Evolutionary conservation across 2,797 vertebrate genomes (phyloP).

Genomic region (Hafferia zeledoni): DNA sequence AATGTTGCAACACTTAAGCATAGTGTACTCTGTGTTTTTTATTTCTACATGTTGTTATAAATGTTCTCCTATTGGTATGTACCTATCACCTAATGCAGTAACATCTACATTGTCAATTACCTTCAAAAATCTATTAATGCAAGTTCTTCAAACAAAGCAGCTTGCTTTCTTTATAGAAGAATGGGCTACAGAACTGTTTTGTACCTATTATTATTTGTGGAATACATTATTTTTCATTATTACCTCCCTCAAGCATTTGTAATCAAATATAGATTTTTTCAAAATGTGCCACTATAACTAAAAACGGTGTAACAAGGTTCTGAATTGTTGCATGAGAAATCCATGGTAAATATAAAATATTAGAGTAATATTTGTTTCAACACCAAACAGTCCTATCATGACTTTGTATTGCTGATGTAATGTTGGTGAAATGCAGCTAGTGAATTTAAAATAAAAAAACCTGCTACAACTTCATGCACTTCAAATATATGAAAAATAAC

Average conservation of each 20-base stretch:
- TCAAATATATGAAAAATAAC: background rate
- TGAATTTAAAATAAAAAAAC: background rate
- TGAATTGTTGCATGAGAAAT: background rate
- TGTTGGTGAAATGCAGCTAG: background rate
- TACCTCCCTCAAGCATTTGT: background rate
- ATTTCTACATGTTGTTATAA: background rate
- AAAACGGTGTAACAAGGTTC: background rate
- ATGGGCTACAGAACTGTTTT: background rate
- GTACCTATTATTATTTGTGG: background rate
- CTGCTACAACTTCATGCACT: background rate
- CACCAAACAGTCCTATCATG: background rate
- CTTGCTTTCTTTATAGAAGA: background rate
- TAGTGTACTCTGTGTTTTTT: background rate
- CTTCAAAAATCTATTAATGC: background rate
- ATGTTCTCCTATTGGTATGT: background rate
- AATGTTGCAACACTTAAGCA: background rate
- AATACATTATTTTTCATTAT: background rate
- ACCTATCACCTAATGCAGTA: background rate
- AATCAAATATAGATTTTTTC: background rate
- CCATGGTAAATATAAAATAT: background rate
- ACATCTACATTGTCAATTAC: background rate
- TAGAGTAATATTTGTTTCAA: background rate
- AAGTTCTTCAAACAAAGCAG: background rate
- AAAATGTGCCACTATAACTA: background rate
- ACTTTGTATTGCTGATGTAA: background rate